Base-by-base conservation (phyloP, 2,888 invertebrate species). In the Cryptocheilus praepositus region DNA sequence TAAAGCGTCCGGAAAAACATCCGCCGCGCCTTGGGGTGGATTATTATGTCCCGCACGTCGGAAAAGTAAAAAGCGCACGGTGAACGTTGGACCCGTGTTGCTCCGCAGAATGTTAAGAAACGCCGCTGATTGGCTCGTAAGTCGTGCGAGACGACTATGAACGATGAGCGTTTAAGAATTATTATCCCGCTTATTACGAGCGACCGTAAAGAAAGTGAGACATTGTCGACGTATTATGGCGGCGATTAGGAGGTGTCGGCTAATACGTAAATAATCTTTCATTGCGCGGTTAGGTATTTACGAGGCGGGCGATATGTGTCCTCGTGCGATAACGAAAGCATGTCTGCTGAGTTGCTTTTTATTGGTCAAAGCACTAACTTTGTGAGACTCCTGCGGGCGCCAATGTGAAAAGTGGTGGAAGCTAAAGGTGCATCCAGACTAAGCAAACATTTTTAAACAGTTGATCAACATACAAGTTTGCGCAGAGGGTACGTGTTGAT, bases 221-320 rank as follows among this genome's bases (percentile, higher is more conserved):
- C 58, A 61, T 57, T 53, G 52, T 16, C 25, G 61, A 36, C 11
- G 43, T 13, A 45, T 60, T 53, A 21, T 28, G 59, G 36, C 25
- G 55, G 21, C 56, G 65, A 58, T 69, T 69, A 63, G 58, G 55
- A 61, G 61, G 67, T 52, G 71, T 57, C 52, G 52, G 28, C 7
- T 25, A 53, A 53, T 36, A 45, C 45, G 65, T 66, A 69, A 71
- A 71, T 71, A 69, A 69, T 71, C 71, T 44, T 49, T 59, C 52
- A 43, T 49, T 19, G 45, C 25, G n/a, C 63, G 57, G 49, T 61
- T 56, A 64, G 70, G 62, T 70, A 64, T 71, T 70, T 71, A 70
- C 69, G 66, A 71, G 11, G 3, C 53, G 52, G 15, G 15, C 54
- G 21, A 44, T 55, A 64, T 57, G 58, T 55, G 71, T 68, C 64